phyloP scores from a whole-genome alignment of 2,888 invertebrate species.

The Eupithecia insigniata region DNA sequence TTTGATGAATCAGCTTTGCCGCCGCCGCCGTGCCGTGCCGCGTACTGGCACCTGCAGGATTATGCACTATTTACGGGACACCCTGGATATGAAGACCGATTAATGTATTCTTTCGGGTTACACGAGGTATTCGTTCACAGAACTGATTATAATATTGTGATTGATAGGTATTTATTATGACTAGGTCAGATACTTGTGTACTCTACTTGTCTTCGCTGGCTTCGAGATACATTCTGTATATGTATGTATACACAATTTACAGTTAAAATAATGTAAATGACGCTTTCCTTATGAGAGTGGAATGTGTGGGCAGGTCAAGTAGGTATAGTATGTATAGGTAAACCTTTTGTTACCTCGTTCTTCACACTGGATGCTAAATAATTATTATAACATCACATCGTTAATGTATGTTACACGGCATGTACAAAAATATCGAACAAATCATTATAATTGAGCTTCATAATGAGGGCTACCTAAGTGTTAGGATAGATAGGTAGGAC shows the following conservation, averaged over 20 bases:
- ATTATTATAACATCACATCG: neutral
- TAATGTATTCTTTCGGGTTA: neutral
- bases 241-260: neutral
- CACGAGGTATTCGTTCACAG: neutral
- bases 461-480: neutral
- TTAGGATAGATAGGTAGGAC: neutral
- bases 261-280: neutral
- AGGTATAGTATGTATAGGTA: neutral
- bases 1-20: too few relatives aligned
- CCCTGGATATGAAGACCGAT: neutral
- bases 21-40: too few relatives aligned
- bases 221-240: neutral
- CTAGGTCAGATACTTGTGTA: neutral
- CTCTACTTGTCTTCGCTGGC: neutral
- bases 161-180: neutral
- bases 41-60: too few relatives aligned
- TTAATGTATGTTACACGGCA: too few relatives aligned
- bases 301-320: neutral
- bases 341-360: too few relatives aligned
- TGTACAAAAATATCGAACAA: neutral
- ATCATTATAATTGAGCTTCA: too few relatives aligned
- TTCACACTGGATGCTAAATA: too few relatives aligned
- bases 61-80: neutral
- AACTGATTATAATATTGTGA: constrained; percentile 4
- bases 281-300: neutral